Conservation (phyloP, 2,888 invertebrate species). For the Dicyrtoma fusca region DNA sequence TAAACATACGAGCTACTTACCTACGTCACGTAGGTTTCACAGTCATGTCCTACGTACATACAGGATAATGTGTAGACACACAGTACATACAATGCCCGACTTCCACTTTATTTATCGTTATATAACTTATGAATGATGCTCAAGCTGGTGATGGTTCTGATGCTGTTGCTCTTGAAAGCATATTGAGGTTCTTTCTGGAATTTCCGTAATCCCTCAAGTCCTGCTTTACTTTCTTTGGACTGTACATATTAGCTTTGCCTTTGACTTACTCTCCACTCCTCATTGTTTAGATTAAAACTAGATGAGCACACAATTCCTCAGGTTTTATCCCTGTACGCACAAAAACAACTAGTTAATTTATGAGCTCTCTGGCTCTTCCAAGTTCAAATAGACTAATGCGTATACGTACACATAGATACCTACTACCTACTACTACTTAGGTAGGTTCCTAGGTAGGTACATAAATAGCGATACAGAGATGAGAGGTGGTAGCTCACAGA, state of each 20-base stretch:
- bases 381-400: neutral
- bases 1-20: neutral
- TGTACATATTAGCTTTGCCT: constrained; percentile 12
- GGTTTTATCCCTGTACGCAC: constrained; percentile 19
- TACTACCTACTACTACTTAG: too few relatives aligned
- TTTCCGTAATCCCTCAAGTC: constrained; percentile 29
- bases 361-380: constrained; percentile 18
- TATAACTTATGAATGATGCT: constrained; percentile 10
- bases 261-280: neutral
- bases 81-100: too few relatives aligned
- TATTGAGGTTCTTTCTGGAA: constrained; percentile 18
- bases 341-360: constrained; percentile 37
- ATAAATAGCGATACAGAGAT: too few relatives aligned
- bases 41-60: neutral
- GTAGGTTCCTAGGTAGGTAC: too few relatives aligned
- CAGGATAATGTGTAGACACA: too few relatives aligned
- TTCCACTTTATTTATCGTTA: constrained; percentile 7
- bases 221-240: neutral
- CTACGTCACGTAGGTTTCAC: neutral
- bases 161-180: neutral
- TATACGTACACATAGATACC: too few relatives aligned
- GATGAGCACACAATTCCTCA: constrained; percentile 25
- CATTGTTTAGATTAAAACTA: constrained; percentile 31
- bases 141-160: neutral
- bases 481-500: too few relatives aligned